Evolutionary conservation across 2,113 vertebrate species (phyloP), one percentile per base, ranked within the genome.

Genomic region (Megaceryle torquata): DNA sequence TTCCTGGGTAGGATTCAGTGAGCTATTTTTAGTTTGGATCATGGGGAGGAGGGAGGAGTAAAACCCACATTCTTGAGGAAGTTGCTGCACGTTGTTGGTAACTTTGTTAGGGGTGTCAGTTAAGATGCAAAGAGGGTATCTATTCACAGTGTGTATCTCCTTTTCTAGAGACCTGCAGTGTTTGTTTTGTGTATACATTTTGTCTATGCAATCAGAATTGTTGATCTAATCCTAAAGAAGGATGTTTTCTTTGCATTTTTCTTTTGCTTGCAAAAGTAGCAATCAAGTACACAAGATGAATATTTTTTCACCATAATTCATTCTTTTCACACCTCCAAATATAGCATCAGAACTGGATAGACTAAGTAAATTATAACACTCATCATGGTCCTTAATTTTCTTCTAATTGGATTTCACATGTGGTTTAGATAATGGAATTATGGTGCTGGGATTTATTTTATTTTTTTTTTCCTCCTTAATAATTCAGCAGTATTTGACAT

Each of bases 31-130:
- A 88, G 56, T 46, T 41, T 65, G 39, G 14, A 37, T 88, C 63
- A 81, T 56, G 25, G 13, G 17, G 35, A 72, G 39, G 48, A 83
- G 26, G 9, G 59, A 80, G 43, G 35, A 64, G 15, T 60, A 64
- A 56, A 89, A 9, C 11, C 5, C 21, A 16, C n/a, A 12, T 68
- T 54, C 43, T n/a, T 68, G 18, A 67, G 26, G 33, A 33, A 54
- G 19, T 54, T 3, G 2, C 54, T 84, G 20, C 48, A 9, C 0
- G 0, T 26, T 64, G 13, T 13, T 65, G 16, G 19, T 82, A 72
- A 71, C 41, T 67, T 79, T 43, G 4, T 70, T 56, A 21, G 33
- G 33, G 4, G 3, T 46, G 13, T 89, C 25, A 17, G 15, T 54
- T 71, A 50, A 50, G n/a, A 48, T 85, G 51, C 44, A 37, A 67